phyloP scores from a whole-genome alignment of 2,113 vertebrate species.

The Rhinopomastus cyanomelas region DNA sequence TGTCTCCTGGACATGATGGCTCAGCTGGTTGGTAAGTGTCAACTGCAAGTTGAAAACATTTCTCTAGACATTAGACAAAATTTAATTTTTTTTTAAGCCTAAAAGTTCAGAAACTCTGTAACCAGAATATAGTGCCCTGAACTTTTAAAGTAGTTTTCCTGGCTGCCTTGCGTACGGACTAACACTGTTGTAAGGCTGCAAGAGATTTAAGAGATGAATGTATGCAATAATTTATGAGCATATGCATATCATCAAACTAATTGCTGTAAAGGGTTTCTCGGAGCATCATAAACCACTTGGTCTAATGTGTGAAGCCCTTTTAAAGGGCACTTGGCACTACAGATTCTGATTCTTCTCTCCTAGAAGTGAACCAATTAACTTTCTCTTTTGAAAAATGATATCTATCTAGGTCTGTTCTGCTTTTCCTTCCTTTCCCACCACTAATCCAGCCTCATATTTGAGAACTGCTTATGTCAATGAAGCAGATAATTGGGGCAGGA shows the following conservation, averaged over 20 bases:
- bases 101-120: background rate
- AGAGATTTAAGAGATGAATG: background rate
- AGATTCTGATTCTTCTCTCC: background rate
- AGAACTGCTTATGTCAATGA: slow-evolving; percentile 10
- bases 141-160: background rate
- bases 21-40: slow-evolving; percentile 85
- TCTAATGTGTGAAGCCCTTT: background rate
- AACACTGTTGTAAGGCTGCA: background rate
- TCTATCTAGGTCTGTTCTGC: background rate
- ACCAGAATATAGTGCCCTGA: background rate
- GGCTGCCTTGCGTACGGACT: background rate
- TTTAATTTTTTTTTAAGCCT: background rate
- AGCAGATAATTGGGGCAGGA: slow-evolving; percentile 23
- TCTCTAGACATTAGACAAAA: background rate
- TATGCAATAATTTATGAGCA: background rate
- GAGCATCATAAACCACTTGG: slow-evolving; percentile 24
- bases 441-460: slow-evolving; percentile 10
- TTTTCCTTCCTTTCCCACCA: background rate
- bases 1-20: slow-evolving; percentile 83
- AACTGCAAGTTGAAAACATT: background rate
- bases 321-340: slow-evolving; percentile 14
- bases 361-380: slow-evolving; percentile 6
- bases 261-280: slow-evolving; percentile 10
- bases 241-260: background rate
- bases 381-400: slow-evolving; percentile 5